Conservation (phyloP, 2,113 vertebrate genomes). For the Melozone crissalis region DNA sequence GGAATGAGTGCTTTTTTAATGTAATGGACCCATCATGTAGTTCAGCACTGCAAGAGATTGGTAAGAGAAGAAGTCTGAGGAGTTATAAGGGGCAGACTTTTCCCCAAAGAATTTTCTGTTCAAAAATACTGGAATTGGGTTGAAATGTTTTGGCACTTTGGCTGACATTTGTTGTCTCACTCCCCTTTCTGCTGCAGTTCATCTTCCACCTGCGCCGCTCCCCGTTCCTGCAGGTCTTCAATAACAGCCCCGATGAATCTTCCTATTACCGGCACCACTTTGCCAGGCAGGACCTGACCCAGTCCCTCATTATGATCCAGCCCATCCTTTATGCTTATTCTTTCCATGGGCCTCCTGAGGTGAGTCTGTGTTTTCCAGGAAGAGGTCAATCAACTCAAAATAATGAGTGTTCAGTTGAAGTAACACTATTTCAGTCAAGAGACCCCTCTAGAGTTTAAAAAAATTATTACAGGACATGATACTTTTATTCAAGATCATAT, state of each 20-base stretch:
- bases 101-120: neutral
- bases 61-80: neutral
- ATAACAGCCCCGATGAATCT: conserved; percentile 96
- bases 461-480: neutral
- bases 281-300: conserved; percentile 92
- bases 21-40: neutral
- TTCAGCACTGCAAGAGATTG: neutral
- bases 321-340: conserved; percentile 98
- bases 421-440: neutral
- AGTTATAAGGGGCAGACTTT: neutral
- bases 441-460: fast-evolving
- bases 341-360: conserved; percentile 95
- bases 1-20: neutral
- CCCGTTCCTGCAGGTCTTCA: conserved; percentile 97
- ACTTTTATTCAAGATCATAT: neutral
- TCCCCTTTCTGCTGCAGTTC: conserved; percentile 77
- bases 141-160: neutral
- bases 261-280: conserved; percentile 97
- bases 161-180: neutral
- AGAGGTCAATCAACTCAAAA: neutral
- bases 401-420: neutral
- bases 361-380: conserved; percentile 63
- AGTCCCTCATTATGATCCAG: conserved; percentile 98
- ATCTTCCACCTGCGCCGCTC: conserved; percentile 98
- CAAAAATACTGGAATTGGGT: neutral